Evolutionary conservation across 2,113 vertebrate species (phyloP).

Genomic region (Psilopsiagon aymara): DNA sequence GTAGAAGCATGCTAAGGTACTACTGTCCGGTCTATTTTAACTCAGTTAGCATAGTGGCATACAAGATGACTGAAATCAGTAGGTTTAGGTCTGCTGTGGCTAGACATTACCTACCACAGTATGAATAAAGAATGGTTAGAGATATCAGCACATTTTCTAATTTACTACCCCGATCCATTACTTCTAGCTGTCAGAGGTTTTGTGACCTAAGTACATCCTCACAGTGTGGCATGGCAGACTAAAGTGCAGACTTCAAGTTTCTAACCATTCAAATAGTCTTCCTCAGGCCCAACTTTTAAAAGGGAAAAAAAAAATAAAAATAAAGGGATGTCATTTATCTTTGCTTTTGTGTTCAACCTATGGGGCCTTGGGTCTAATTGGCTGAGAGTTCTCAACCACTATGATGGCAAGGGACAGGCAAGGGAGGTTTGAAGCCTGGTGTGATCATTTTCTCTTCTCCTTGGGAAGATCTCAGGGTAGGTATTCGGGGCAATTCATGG

Average conservation of each 20-base stretch:
- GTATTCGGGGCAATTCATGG: background rate
- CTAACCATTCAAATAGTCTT: background rate
- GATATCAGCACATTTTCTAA: background rate
- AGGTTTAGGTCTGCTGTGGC: background rate
- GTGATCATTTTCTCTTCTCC: background rate
- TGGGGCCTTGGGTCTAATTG: background rate
- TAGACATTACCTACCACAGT: background rate
- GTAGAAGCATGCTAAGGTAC: background rate
- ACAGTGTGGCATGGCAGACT: background rate
- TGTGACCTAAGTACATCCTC: background rate
- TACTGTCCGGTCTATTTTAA: background rate
- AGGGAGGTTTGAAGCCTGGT: background rate
- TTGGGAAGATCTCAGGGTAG: background rate
- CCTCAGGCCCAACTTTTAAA: background rate
- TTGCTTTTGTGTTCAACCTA: background rate
- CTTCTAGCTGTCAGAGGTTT: background rate
- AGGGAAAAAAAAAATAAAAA: background rate
- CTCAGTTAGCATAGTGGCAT: background rate
- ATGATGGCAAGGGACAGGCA: background rate
- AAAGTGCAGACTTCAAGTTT: background rate
- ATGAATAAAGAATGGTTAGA: background rate
- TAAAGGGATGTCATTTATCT: background rate
- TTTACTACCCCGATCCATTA: background rate
- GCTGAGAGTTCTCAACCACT: background rate
- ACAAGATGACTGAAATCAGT: background rate